Conservation (phyloP, 2,888 invertebrate species). For the Melipona bicolor region DNA sequence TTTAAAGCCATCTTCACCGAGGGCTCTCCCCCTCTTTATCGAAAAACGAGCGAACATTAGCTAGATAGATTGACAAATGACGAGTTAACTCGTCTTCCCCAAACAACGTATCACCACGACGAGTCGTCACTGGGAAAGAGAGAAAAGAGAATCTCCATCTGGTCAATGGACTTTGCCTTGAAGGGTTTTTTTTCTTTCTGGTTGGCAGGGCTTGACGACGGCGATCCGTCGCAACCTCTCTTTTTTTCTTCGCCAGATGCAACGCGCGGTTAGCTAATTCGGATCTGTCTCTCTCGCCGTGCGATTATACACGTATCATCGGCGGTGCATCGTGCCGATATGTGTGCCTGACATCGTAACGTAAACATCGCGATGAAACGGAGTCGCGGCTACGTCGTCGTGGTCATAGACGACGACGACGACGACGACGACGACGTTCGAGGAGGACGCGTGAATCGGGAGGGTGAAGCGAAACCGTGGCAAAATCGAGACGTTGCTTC, state of each 20-base stretch:
- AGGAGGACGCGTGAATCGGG: background rate
- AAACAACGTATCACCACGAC: conserved; percentile 27
- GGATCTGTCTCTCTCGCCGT: conserved; percentile 47
- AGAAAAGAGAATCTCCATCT: conserved; percentile 69
- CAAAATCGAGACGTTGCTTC: conserved; percentile 51
- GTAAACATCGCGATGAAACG: background rate
- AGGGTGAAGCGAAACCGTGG: background rate
- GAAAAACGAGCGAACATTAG: background rate
- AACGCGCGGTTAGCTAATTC: conserved; percentile 73
- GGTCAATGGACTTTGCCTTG: conserved; percentile 79
- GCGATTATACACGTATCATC: conserved; percentile 32
- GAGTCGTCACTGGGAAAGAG: conserved; percentile 48
- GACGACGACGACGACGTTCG: background rate
- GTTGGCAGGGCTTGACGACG: conserved; percentile 60
- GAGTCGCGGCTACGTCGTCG: background rate
- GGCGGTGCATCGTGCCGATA: conserved; percentile 41
- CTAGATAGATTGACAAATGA: background rate
- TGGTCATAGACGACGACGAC: background rate
- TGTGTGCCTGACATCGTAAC: conserved; percentile 48
- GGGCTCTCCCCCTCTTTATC: too few species aligned
- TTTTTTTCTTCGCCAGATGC: conserved; percentile 74
- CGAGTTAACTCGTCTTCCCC: background rate
- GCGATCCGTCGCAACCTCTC: conserved; percentile 57
- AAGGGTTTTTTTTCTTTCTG: conserved; percentile 47
- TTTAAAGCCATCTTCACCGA: too few species aligned